A percentile compares a stretch with the other conserved stretches of the same genome.
Evolutionary conservation across 2,888 invertebrate genomes (phyloP).

Genomic region (Diarsia mendica): DNA sequence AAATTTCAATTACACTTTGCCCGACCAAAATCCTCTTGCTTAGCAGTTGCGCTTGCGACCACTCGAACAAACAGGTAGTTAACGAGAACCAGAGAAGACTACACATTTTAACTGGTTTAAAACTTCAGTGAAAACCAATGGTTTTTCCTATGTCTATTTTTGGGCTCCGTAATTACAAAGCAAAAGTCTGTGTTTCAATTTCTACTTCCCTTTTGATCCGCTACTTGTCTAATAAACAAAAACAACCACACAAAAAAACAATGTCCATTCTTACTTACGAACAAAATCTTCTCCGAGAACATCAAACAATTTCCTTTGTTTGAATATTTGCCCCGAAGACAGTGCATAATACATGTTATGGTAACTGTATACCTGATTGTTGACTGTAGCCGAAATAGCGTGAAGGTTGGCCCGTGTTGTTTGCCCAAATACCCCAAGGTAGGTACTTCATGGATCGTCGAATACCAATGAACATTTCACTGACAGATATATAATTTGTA

Average conservation of each 20-base stretch:
- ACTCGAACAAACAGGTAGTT: too few relatives aligned
- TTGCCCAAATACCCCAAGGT: slow-evolving; percentile 64
- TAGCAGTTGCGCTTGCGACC: too few relatives aligned
- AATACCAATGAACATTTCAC: slow-evolving; percentile 55
- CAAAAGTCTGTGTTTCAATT: neutral
- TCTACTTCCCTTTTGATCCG: neutral
- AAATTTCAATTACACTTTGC: too few relatives aligned
- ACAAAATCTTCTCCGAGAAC: slow-evolving; percentile 13
- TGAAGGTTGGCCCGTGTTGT: slow-evolving; percentile 64
- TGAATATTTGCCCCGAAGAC: slow-evolving; percentile 44
- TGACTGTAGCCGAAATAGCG: slow-evolving; percentile 62
- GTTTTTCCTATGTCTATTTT: neutral
- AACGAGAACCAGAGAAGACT: neutral
- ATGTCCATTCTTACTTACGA: neutral
- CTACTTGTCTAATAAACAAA: neutral
- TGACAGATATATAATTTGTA: slow-evolving; percentile 2
- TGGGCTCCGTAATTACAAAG: neutral
- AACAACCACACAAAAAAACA: neutral
- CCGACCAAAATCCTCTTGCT: too few relatives aligned
- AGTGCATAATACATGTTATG: slow-evolving; percentile 61
- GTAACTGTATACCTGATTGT: slow-evolving; percentile 59
- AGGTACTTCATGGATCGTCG: slow-evolving; percentile 50
- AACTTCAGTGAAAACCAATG: neutral
- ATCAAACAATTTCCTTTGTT: slow-evolving; percentile 37
- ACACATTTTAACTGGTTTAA: neutral